Base-by-base conservation (phyloP, 2,113 vertebrate species). In the Prunella himalayana region DNA sequence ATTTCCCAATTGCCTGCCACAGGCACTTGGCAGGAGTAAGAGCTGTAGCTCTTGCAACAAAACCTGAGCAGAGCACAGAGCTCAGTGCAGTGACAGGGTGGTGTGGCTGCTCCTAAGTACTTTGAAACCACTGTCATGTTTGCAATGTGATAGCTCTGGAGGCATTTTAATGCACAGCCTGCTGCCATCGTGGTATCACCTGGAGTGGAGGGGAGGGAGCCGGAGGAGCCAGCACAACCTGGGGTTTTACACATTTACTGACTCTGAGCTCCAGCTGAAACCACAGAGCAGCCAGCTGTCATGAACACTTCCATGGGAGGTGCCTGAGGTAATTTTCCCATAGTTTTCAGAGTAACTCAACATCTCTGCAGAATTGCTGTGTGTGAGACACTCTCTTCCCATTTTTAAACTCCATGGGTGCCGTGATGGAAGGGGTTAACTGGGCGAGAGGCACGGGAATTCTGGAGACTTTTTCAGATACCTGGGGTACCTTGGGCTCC, bases 401-500 rank as follows among this genome's bases (percentile, higher is more conserved):
- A 27, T 45, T 86, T 69, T 28, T 18, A 16, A 88, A 71, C 24
- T 73, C 44, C 24, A 2, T 17, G 68, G 49, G 41, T 19, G 41
- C 73, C 20, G 60, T 44, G 72, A n/a, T 44, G 49, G 91, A 97
- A 97, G 71, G 95, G 96, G 97, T 97, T 97, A 97, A 97, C 82
- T 28, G 61, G 71, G 63, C 0, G 0, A 86, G 84, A 86, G 73
- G 13, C 78, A 0, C 10, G 11, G 33, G 65, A 84, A 88, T 97
- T 85, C 95, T 90, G 86, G 86, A 96, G 95, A 90, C 95, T 57
- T 91, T 94, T 90, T 81, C 90, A 87, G 95, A 97, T 97, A 97
- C 96, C 96, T 97, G 94, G 86, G 95, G 96, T 97, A 97, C 96
- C 96, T 97, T 97, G 22, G 33, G 71, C 87, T 83, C 79, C 9